These are phyloP conservation scores for Synanthedon tipuliformis DNA, from an alignment of 2,888 invertebrate genomes.

Conservation along the genomic window DNA sequence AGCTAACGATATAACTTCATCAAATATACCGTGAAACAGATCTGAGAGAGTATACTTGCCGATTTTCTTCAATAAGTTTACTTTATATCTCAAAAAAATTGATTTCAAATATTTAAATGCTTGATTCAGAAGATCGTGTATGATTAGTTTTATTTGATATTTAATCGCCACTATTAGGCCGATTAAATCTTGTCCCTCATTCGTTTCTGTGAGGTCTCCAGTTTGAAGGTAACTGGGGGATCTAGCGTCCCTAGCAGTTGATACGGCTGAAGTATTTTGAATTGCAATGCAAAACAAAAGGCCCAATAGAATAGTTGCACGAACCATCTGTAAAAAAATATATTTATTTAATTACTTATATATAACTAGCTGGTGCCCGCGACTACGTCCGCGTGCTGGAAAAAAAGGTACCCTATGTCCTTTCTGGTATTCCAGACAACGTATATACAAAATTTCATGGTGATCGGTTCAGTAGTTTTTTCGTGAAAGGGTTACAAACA, in stretches of 20 bases:
- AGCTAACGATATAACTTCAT: constrained; percentile 24
- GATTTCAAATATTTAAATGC: constrained; percentile 17
- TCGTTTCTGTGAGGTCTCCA: constrained; percentile 5
- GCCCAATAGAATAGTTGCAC: constrained; percentile 1
- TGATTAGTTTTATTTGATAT: constrained; percentile 26
- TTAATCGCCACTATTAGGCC: constrained; percentile 18
- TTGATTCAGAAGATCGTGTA: constrained; percentile 25
- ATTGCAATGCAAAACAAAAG: constrained; percentile 1
- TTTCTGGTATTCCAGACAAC: no score
- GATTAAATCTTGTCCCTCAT: background rate
- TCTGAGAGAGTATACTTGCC: constrained; percentile 30
- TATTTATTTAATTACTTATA: no score
- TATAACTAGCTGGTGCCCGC: background rate
- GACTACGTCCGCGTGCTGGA: no score
- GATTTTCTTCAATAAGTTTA: constrained; percentile 29
- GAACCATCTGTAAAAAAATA: constrained; percentile 17
- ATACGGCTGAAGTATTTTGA: background rate
- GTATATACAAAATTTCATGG: no score
- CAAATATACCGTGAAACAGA: constrained; percentile 24
- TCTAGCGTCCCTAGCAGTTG: constrained; percentile 5
- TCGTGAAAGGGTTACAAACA: no score
- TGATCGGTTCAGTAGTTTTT: no score
- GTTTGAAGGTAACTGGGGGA: constrained; percentile 2
- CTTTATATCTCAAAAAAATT: constrained; percentile 23
- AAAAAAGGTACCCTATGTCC: no score